These are phyloP conservation scores for Rhynchopsitta pachyrhyncha DNA, from an alignment of 2,113 vertebrate species.

Conservation along the genomic window DNA sequence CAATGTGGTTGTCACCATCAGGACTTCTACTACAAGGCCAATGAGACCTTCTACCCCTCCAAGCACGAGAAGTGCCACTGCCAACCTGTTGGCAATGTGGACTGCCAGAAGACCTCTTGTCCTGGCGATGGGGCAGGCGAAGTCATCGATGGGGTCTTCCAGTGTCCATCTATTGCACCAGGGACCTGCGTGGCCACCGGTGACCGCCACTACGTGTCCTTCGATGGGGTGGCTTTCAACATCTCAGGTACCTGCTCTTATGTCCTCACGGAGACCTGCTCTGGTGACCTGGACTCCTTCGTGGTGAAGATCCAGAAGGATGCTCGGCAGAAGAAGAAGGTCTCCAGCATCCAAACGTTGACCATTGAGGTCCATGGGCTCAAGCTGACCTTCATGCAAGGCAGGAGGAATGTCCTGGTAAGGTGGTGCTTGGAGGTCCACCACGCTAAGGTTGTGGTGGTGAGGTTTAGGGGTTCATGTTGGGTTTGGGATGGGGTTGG, in stretches of 20 bases:
- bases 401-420: not conserved
- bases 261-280: slow-evolving; percentile 13
- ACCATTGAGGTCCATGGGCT: slow-evolving; percentile 35
- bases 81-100: slow-evolving; percentile 20
- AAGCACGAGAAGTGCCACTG: slow-evolving; percentile 47
- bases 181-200: slow-evolving; percentile 49
- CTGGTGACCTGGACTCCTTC: not conserved
- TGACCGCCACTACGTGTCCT: slow-evolving; percentile 63
- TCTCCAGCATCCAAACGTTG: not conserved
- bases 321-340: not conserved
- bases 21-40: slow-evolving; percentile 63
- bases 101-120: slow-evolving; percentile 65
- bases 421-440: not conserved
- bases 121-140: slow-evolving; percentile 34
- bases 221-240: slow-evolving; percentile 56
- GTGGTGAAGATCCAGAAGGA: slow-evolving; percentile 48
- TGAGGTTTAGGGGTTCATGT: slow-evolving; percentile 37
- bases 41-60: slow-evolving; percentile 65
- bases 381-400: slow-evolving; percentile 34
- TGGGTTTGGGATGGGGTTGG: not conserved
- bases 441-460: not conserved
- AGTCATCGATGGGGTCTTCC: slow-evolving; percentile 32
- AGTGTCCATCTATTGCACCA: slow-evolving; percentile 20
- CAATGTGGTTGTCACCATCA: slow-evolving; percentile 74
- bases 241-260: slow-evolving; percentile 74